A percentile compares a stretch with the other conserved stretches of the same genome.
Conservation (phyloP, 2,797 vertebrate species). For the Schizopygopsis malacanthus region DNA sequence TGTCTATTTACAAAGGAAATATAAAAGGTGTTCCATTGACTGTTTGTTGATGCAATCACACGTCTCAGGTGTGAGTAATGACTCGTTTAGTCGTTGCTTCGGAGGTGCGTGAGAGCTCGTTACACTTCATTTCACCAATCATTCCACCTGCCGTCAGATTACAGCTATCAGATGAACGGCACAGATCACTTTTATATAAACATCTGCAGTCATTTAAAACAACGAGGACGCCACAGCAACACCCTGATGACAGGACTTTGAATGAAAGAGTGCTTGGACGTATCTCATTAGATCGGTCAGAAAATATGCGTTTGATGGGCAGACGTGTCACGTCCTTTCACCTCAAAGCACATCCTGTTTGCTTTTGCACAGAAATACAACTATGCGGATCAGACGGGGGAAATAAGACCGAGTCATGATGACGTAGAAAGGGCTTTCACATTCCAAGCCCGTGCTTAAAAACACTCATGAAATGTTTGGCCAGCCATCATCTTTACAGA, state of each 20-base stretch:
- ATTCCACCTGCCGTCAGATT: slow-evolving; percentile 71
- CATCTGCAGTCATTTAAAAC: slow-evolving; percentile 66
- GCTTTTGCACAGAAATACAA: slow-evolving; percentile 28
- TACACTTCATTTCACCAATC: slow-evolving; percentile 70
- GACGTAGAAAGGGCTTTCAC: slow-evolving; percentile 46
- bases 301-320: slow-evolving; percentile 40
- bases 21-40: not conserved
- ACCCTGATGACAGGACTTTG: slow-evolving; percentile 9
- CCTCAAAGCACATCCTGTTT: slow-evolving; percentile 16
- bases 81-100: slow-evolving; percentile 34
- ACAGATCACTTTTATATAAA: slow-evolving; percentile 77
- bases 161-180: slow-evolving; percentile 68
- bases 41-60: slow-evolving; percentile 20
- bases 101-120: slow-evolving; percentile 72
- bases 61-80: slow-evolving; percentile 38
- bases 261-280: slow-evolving; percentile 16
- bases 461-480: slow-evolving; percentile 43
- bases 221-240: not conserved
- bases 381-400: slow-evolving; percentile 7
- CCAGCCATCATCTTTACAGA: slow-evolving; percentile 55
- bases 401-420: slow-evolving; percentile 40
- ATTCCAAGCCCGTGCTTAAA: slow-evolving; percentile 51
- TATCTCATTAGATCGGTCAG: slow-evolving; percentile 25
- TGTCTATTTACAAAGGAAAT: not conserved
- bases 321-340: not conserved